Evolutionary conservation across 2,113 vertebrate species (phyloP).

Genomic region (Phycodurus eques): DNA sequence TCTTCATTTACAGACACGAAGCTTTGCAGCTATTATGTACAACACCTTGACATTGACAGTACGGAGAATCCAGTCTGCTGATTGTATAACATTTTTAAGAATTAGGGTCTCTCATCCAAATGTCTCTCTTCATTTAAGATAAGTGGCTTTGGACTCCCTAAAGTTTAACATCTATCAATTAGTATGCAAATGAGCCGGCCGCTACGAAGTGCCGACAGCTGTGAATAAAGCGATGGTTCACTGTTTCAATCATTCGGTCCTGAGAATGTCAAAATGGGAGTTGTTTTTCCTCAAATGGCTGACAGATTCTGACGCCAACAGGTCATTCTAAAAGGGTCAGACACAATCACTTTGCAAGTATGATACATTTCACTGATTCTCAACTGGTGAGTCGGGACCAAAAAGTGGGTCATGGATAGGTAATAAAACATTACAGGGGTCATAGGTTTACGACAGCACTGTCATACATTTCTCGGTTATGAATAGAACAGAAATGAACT

Average conservation of each 20-base stretch:
- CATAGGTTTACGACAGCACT: neutral
- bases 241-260: constrained; percentile 58
- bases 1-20: constrained; percentile 19
- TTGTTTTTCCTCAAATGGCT: constrained; percentile 51
- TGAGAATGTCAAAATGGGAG: constrained; percentile 50
- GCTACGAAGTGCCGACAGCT: constrained; percentile 46
- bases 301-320: constrained; percentile 18
- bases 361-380: neutral
- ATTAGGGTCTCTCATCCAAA: constrained; percentile 62
- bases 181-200: constrained; percentile 63
- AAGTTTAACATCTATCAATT: constrained; percentile 64
- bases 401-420: neutral
- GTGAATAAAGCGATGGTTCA: constrained; percentile 53
- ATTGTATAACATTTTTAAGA: constrained; percentile 39
- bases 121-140: constrained; percentile 54
- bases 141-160: constrained; percentile 53
- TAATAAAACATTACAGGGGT: no score
- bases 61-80: constrained; percentile 45
- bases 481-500: neutral
- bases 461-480: neutral
- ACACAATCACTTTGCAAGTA: neutral
- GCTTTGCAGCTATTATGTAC: constrained; percentile 26
- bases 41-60: constrained; percentile 37
- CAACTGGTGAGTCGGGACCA: neutral
- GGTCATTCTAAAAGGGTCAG: constrained; percentile 13